Percentiles rank a stretch among this genome's conserved stretches.
These are phyloP conservation scores for Achatina immaculata DNA, from an alignment of 1,140 invertebrate genomes.

Conservation along the genomic window DNA sequence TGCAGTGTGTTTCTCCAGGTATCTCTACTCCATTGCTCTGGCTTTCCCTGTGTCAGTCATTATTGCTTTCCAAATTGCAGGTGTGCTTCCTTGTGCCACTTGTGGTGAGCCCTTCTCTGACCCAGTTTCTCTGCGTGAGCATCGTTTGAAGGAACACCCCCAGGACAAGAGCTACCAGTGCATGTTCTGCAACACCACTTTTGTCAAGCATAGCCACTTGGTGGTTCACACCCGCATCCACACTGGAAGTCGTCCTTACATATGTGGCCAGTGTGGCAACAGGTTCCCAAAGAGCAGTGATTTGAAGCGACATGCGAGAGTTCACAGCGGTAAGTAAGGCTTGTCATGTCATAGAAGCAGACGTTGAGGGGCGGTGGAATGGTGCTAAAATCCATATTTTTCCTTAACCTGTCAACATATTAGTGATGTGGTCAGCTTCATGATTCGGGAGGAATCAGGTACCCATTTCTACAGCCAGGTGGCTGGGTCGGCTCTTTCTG, in stretches of 20 bases:
- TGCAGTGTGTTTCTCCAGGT: too few species aligned
- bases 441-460: too few species aligned
- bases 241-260: conserved; percentile 89
- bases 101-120: conserved; percentile 6
- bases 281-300: conserved; percentile 78
- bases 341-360: too few species aligned
- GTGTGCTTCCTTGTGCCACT: conserved; percentile 1
- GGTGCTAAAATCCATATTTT: too few species aligned
- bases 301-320: conserved; percentile 23
- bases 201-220: conserved; percentile 35
- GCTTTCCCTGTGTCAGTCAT: too few species aligned
- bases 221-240: conserved; percentile 40
- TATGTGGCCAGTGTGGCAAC: conserved; percentile 50
- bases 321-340: conserved; percentile 17
- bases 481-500: too few species aligned
- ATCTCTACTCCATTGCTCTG: too few species aligned
- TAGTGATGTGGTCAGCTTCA: too few species aligned
- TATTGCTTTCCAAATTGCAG: neutral
- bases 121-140: conserved; percentile 61
- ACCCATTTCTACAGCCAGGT: too few species aligned
- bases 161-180: conserved; percentile 81
- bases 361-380: too few species aligned
- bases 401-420: too few species aligned
- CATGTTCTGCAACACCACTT: conserved; percentile 49
- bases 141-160: conserved; percentile 83